Conservation (phyloP, 1,140 invertebrate genomes). For the Drosophila aff. region DNA sequence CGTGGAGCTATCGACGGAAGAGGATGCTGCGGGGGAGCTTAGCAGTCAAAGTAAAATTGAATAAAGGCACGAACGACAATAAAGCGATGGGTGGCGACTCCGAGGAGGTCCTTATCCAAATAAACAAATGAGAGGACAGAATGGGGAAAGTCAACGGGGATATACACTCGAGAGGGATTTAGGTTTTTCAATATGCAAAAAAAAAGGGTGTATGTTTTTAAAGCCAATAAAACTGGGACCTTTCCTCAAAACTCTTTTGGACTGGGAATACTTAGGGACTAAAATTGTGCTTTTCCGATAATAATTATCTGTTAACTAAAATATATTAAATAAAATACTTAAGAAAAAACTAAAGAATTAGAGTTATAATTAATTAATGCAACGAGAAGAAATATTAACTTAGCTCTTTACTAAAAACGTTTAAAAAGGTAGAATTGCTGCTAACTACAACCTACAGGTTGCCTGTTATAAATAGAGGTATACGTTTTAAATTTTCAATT, state of each 20-base stretch:
- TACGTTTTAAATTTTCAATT: neutral
- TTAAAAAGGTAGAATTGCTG: too few species aligned
- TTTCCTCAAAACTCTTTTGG: neutral
- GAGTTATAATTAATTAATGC: neutral
- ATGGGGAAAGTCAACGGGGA: constrained; percentile 11
- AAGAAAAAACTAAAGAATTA: neutral
- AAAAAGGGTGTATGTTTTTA: constrained; percentile 2
- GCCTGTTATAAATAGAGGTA: too few species aligned
- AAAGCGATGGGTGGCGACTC: constrained; percentile 9
- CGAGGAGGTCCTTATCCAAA: constrained; percentile 19
- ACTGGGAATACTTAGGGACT: neutral
- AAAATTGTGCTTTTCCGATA: neutral
- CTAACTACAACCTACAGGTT: too few species aligned
- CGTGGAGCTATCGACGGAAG: neutral
- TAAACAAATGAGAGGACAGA: constrained; percentile 9
- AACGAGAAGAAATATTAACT: too few species aligned
- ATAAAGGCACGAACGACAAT: constrained; percentile 67
- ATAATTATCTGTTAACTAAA: neutral
- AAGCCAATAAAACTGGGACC: neutral
- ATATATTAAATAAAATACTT: neutral
- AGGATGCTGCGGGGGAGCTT: constrained; percentile 26
- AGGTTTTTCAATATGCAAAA: constrained; percentile 11
- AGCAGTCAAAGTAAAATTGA: constrained; percentile 77
- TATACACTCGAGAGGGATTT: constrained; percentile 27
- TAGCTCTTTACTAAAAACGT: too few species aligned